These are phyloP conservation scores for Melanargia galathea DNA, from an alignment of 2,888 invertebrate species.

Conservation along the genomic window DNA sequence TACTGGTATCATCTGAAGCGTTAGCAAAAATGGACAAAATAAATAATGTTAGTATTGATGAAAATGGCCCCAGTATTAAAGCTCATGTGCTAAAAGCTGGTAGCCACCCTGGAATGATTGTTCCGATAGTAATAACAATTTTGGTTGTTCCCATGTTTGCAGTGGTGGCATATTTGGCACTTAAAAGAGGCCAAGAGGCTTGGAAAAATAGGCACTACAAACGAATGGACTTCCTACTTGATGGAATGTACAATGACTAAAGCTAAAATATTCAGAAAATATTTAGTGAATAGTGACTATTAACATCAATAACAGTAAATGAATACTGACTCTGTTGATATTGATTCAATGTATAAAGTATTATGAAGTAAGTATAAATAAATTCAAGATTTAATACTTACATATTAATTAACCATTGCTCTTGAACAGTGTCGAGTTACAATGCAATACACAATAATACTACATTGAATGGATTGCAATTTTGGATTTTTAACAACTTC, in stretches of 20 bases:
- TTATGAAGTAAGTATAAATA: too few relatives aligned
- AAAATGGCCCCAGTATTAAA: slow-evolving; percentile 38
- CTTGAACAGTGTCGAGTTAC: neutral
- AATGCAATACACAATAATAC: too few relatives aligned
- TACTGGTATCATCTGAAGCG: slow-evolving; percentile 56
- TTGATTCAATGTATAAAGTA: too few relatives aligned
- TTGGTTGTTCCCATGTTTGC: slow-evolving; percentile 89
- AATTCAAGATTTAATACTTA: too few relatives aligned
- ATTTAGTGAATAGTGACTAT: neutral
- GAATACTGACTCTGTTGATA: too few relatives aligned
- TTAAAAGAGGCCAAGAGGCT: slow-evolving; percentile 89
- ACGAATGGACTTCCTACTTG: slow-evolving; percentile 93
- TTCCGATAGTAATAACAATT: slow-evolving; percentile 88
- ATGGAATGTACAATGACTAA: slow-evolving; percentile 94
- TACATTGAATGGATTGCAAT: too few relatives aligned
- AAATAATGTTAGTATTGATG: slow-evolving; percentile 40
- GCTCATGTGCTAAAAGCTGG: slow-evolving; percentile 49
- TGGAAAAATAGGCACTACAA: slow-evolving; percentile 94
- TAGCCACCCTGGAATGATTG: slow-evolving; percentile 84
- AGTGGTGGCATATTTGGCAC: slow-evolving; percentile 84
- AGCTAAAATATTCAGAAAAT: neutral
- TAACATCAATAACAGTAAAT: neutral
- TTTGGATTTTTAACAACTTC: too few relatives aligned
- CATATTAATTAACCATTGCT: too few relatives aligned
- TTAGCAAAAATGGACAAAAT: slow-evolving; percentile 51